A percentile compares a stretch with the other conserved stretches of the same genome.
Conservation (phyloP, 2,113 vertebrate genomes). For the Asarcornis scutulata region DNA sequence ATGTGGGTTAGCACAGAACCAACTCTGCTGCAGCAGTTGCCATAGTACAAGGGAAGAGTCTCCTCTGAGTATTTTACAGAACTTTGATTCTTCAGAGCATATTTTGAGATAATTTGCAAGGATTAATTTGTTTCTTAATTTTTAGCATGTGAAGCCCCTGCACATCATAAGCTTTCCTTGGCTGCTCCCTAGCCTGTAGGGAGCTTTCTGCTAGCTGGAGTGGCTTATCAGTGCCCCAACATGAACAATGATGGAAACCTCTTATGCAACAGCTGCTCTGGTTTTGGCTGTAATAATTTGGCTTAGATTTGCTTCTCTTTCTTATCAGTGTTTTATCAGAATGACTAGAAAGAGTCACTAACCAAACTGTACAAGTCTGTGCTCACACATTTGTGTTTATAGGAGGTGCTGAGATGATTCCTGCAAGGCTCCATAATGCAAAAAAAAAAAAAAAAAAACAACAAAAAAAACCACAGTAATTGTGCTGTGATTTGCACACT, state of each 20-base stretch:
- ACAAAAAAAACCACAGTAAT: too few relatives aligned
- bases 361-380: not conserved
- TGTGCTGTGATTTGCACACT: too few relatives aligned
- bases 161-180: not conserved
- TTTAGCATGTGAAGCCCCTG: not conserved
- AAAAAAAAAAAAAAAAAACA: not conserved
- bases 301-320: not conserved
- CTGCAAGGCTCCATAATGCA: not conserved
- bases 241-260: accelerated
- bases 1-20: not conserved
- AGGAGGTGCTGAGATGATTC: accelerated
- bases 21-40: accelerated
- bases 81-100: not conserved
- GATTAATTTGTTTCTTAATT: not conserved
- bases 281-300: not conserved
- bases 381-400: accelerated
- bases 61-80: not conserved
- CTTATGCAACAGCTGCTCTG: accelerated
- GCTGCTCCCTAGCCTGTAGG: too few relatives aligned
- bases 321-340: not conserved
- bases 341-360: not conserved
- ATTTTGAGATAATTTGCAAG: not conserved
- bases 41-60: accelerated
- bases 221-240: accelerated
- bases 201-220: not conserved